These are phyloP conservation scores for Glomeris marginata DNA, from an alignment of 2,888 invertebrate species.

Conservation along the genomic window DNA sequence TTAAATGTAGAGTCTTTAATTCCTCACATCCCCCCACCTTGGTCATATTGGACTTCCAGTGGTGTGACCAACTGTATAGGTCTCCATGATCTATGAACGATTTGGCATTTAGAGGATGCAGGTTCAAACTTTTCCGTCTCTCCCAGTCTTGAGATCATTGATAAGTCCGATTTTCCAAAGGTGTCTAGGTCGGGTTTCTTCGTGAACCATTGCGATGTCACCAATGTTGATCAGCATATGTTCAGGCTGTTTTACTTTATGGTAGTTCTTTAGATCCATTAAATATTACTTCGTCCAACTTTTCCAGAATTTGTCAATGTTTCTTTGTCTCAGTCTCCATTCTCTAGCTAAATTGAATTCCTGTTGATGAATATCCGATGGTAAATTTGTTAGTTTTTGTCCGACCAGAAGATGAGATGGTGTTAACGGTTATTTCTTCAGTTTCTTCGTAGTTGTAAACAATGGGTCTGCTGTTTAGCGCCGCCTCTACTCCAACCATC, in stretches of 20 bases:
- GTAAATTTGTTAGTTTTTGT: neutral
- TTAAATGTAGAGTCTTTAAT: too few species aligned
- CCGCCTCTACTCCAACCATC: constrained; percentile 3
- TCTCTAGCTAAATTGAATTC: neutral
- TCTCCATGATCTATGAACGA: neutral
- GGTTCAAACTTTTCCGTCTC: too few species aligned
- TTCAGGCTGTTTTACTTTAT: neutral
- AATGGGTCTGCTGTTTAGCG: constrained; percentile 4
- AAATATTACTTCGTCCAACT: constrained; percentile 5
- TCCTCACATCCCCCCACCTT: constrained; percentile 1
- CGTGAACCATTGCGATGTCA: too few species aligned
- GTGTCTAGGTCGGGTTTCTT: neutral
- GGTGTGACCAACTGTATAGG: neutral
- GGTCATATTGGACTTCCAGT: neutral
- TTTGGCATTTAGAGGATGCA: too few species aligned
- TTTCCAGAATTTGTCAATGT: neutral
- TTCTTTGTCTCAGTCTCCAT: neutral
- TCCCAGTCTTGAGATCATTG: too few species aligned
- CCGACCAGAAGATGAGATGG: constrained; percentile 4
- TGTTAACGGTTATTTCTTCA: neutral
- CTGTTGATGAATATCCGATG: neutral
- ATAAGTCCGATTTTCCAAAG: too few species aligned
- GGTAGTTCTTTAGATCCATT: neutral
- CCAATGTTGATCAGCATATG: too few species aligned
- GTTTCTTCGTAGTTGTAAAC: neutral